phyloP scores from a whole-genome alignment of 2,113 vertebrate genomes.

The Anguilla japonica region DNA sequence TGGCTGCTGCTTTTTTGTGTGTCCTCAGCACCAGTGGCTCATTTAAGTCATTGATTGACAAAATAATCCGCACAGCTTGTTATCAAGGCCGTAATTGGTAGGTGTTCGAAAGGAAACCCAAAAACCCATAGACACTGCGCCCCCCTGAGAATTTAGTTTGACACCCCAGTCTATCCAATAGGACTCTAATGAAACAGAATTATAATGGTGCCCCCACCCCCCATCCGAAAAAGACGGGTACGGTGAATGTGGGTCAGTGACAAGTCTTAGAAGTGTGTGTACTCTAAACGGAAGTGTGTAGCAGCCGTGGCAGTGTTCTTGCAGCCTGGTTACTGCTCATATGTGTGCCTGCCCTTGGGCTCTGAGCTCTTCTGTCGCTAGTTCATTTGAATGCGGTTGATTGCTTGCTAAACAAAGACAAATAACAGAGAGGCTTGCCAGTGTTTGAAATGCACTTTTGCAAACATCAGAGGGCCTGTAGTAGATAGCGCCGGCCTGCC shows the following conservation, averaged over 20 bases:
- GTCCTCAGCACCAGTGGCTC: too few relatives aligned
- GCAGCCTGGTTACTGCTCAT: background rate
- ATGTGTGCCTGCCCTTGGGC: background rate
- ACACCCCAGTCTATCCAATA: too few relatives aligned
- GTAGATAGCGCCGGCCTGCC: background rate
- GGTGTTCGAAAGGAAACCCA: too few relatives aligned
- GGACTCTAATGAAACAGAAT: background rate
- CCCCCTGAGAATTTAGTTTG: too few relatives aligned
- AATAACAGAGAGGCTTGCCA: background rate
- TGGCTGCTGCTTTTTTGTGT: too few relatives aligned
- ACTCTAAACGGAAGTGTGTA: background rate
- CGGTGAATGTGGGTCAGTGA: background rate
- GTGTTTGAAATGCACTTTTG: background rate
- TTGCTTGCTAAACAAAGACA: background rate
- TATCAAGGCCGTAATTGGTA: too few relatives aligned
- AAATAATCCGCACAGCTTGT: too few relatives aligned
- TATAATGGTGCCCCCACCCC: background rate
- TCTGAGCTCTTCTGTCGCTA: background rate
- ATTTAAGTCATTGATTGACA: too few relatives aligned
- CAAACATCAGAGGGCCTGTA: background rate
- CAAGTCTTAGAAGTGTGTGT: background rate
- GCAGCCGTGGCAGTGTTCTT: background rate
- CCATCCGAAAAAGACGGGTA: too few relatives aligned
- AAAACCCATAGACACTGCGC: too few relatives aligned
- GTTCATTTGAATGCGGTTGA: background rate